phyloP scores from a whole-genome alignment of 2,113 vertebrate species.

The Aythya baeri region DNA sequence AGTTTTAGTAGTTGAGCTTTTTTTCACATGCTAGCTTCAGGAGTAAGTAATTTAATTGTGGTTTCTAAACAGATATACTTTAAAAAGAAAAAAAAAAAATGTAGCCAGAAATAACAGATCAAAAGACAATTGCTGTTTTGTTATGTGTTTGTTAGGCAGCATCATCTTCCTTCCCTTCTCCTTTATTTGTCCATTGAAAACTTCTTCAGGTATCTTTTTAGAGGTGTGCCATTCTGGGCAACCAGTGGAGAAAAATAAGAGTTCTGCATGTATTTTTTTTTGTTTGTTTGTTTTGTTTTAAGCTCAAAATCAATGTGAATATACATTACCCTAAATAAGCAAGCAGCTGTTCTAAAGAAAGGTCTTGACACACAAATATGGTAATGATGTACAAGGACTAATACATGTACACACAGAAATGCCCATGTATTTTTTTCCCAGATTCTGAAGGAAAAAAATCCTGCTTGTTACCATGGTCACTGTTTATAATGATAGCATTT shows the following conservation, averaged over 20 bases:
- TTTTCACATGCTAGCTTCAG: background rate
- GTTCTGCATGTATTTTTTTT: background rate
- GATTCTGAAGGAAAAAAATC: background rate
- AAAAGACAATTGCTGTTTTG: background rate
- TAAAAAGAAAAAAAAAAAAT: background rate
- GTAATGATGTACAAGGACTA: background rate
- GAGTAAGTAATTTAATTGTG: background rate
- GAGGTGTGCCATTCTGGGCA: background rate
- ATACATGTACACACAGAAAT: slow-evolving; percentile 8
- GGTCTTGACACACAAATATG: slow-evolving; percentile 36
- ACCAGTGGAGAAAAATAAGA: background rate
- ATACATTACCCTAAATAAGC: background rate
- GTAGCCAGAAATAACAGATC: background rate
- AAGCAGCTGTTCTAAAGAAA: slow-evolving; percentile 16
- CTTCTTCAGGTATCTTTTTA: background rate
- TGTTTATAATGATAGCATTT: background rate
- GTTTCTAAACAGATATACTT: slow-evolving; percentile 12
- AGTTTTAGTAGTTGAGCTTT: background rate
- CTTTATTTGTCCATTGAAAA: background rate
- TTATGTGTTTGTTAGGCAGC: background rate
- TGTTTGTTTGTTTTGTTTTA: background rate
- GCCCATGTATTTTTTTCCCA: background rate
- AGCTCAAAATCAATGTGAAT: slow-evolving; percentile 15
- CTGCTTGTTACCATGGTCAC: background rate
- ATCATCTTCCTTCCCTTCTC: background rate